Conservation (phyloP, 1,140 invertebrate species). For the Drosophila lini region DNA sequence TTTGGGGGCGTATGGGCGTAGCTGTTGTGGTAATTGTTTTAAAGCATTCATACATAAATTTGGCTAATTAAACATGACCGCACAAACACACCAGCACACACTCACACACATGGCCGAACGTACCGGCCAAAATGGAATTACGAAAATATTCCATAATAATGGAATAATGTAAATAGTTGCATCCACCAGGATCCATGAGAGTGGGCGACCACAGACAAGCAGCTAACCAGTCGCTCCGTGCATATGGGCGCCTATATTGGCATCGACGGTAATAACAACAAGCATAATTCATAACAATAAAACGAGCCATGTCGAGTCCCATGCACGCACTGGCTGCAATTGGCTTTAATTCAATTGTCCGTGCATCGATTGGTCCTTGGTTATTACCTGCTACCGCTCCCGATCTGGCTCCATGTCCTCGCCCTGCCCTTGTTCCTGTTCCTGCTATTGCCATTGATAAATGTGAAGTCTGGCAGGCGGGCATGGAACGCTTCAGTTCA, state of each 20-base stretch:
- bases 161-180: constrained; percentile 72
- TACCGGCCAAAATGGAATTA: constrained; percentile 42
- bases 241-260: constrained; percentile 21
- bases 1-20: constrained; percentile 20
- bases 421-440: neutral
- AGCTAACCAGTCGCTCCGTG: constrained; percentile 11
- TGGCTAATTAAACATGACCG: constrained; percentile 76
- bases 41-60: constrained; percentile 74
- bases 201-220: constrained; percentile 23
- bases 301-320: constrained; percentile 8
- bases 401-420: neutral
- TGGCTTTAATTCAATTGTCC: constrained; percentile 52
- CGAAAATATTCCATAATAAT: constrained; percentile 64
- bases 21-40: constrained; percentile 66
- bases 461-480: constrained; percentile 18
- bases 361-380: constrained; percentile 40
- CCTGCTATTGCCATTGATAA: constrained; percentile 25
- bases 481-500: constrained; percentile 8
- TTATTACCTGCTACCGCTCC: constrained; percentile 34
- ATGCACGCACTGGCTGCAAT: constrained; percentile 30
- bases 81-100: constrained; percentile 11
- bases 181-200: constrained; percentile 4
- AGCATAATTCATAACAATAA: constrained; percentile 48
- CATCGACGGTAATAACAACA: constrained; percentile 23
- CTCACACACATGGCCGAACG: neutral